These are phyloP conservation scores for Acromyrmex heyeri DNA, from an alignment of 1,140 invertebrate species.

Conservation along the genomic window DNA sequence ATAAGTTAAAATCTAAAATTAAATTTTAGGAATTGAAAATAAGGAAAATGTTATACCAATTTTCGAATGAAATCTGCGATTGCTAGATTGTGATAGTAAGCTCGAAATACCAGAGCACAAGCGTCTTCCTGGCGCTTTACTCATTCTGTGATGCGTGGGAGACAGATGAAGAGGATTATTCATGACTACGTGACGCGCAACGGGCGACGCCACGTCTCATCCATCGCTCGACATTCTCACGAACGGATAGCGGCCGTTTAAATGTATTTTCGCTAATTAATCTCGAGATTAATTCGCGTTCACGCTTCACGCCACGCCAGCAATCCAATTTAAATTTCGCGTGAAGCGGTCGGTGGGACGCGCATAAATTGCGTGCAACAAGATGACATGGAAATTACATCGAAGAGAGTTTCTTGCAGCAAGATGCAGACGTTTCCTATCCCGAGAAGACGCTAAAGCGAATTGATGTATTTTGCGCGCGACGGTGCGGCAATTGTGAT, in stretches of 20 bases:
- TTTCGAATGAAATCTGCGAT: conserved; percentile 1
- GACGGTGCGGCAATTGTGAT: not conserved
- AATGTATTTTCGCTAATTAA: conserved; percentile 72
- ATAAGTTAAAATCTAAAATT: not conserved
- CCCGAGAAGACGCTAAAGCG: conserved; percentile 5
- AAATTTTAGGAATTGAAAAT: not conserved
- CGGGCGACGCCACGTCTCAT: conserved; percentile 37
- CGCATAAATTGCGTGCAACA: conserved; percentile 70
- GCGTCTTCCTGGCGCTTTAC: not conserved
- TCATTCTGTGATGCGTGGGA: not conserved
- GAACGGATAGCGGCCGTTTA: conserved; percentile 63
- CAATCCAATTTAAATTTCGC: conserved; percentile 73
- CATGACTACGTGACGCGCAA: conserved; percentile 10
- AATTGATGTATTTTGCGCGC: conserved; percentile 23
- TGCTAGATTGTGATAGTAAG: not conserved
- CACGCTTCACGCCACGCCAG: conserved; percentile 34
- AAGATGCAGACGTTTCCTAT: conserved; percentile 47
- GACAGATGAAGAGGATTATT: conserved; percentile 27
- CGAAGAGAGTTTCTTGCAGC: conserved; percentile 61
- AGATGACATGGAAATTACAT: conserved; percentile 68
- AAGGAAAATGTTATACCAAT: not conserved
- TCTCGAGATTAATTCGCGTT: conserved; percentile 70
- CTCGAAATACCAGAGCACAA: not conserved
- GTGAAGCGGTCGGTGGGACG: conserved; percentile 18
- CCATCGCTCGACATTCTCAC: conserved; percentile 33